phyloP scores from a whole-genome alignment of 2,797 vertebrate genomes.

The Mormyrops boulengeri region DNA sequence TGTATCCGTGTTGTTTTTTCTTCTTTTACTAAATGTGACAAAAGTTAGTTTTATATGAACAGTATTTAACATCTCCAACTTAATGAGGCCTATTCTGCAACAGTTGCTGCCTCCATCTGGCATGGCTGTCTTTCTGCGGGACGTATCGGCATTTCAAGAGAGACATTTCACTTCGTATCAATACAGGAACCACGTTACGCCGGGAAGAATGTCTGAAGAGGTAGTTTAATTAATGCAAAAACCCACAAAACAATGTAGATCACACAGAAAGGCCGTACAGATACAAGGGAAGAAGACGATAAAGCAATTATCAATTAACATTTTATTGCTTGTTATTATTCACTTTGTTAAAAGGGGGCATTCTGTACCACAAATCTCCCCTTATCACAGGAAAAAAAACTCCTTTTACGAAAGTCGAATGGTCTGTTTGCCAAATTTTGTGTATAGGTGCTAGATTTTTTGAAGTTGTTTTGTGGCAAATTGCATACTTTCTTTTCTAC shows the following conservation, averaged over 20 bases:
- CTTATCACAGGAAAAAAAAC: not conserved
- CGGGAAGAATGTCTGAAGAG: not conserved
- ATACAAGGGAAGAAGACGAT: not conserved
- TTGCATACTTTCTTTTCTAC: not conserved
- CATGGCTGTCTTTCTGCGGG: constrained; percentile 34
- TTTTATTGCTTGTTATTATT: constrained; percentile 11
- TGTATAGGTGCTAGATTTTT: not conserved
- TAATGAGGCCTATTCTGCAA: constrained; percentile 22
- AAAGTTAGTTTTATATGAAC: constrained; percentile 19
- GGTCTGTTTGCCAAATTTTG: not conserved
- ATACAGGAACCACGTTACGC: constrained; percentile 5
- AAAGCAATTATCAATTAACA: constrained; percentile 11
- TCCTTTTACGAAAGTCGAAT: not conserved
- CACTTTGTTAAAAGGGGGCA: not conserved
- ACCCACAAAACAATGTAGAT: not conserved
- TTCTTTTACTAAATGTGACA: not conserved
- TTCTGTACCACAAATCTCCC: not conserved
- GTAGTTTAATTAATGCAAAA: not conserved
- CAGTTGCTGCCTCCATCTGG: constrained; percentile 30
- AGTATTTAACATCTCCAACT: constrained; percentile 20
- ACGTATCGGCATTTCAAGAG: constrained; percentile 21
- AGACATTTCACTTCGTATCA: constrained; percentile 14
- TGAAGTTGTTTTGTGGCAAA: not conserved
- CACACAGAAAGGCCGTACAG: not conserved
- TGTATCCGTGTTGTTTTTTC: constrained; percentile 3